Base-by-base conservation (phyloP, 2,888 invertebrate species). In the Taphrorychus bicolor region DNA sequence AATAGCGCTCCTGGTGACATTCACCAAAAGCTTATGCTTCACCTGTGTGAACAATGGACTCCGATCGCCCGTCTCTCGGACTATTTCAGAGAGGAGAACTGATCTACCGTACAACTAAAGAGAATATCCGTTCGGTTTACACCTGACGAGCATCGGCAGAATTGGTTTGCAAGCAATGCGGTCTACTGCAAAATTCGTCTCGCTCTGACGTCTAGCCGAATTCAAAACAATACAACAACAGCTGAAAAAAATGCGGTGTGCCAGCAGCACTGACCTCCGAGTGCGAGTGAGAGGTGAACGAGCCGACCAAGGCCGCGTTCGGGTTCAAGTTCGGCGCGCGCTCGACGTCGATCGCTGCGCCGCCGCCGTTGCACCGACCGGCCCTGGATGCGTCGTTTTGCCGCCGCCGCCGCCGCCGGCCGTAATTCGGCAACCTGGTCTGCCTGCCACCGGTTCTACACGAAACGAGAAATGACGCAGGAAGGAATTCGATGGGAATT, bases 261-360 rank as follows among this genome's bases (percentile, higher is more conserved):
- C 61, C 66, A 61, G 58, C 66, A 61, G 58, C 60, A 66, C 66
- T 61, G 61, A 49, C 23, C 64, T 32, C 64, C 72, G 65, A 45
- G 66, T 61, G 60, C 70, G 68, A 64, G 69, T 59, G 56, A 57
- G 73, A 76, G 77, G 76, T 77, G 77, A 77, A 77, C 68, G 76
- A 71, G 74, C 77, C 73, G 70, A 71, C 73, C 76, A 77, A 77
- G 77, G 77, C 71, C 75, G 73, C 70, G 69, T n/a, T 32, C 52
- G 51, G 69, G 74, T 74, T 76, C 73, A 73, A 75, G 72, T 74
- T 72, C 75, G 73, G 69, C 63, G 62, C 62, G 32, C 41, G 58
- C 45, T 57, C 57, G 52, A 48, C 56, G 40, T 40, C 52, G 42
- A 19, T 21, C 64, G 53, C 14, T 62, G 63, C 62, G 49, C 51